Base-by-base conservation (phyloP, 1,140 invertebrate genomes). In the Babylonia areolata region DNA sequence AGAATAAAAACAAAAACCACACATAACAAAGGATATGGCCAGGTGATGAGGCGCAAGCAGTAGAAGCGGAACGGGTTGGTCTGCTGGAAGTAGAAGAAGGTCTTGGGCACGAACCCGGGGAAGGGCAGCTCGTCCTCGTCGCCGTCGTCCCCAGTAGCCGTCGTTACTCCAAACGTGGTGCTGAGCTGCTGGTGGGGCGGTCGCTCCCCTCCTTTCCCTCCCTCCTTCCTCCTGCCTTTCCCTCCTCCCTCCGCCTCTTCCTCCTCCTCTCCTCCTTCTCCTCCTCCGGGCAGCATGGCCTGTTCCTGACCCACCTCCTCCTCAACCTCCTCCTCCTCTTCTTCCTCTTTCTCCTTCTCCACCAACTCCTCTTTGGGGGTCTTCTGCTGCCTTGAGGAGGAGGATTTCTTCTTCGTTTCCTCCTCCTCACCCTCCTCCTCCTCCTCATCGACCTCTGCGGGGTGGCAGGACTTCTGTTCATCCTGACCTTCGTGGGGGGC, bases 1-100 rank as follows among this genome's bases (percentile, higher is more conserved):
- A n/a, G n/a, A n/a, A n/a, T n/a, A n/a, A n/a, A n/a, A n/a, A n/a
- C n/a, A n/a, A n/a, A n/a, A n/a, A n/a, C n/a, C n/a, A 79, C 11
- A 79, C 23, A 79, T 35, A 79, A 11, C 31, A 37, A 98, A 98
- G 98, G 98, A 99, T 99, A 99, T 98, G 98, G 98, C 97, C 99
- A 99, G 77, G 98, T 98, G 95, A 99, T 99, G 94, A 99, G 97
- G 89, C 96, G 96, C 89, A 99, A 96, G 95, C 98, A 99, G 97
- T 97, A 97, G 94, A 96, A 97, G 92, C 98, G 96, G 46, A 98
- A 97, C 84, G 96, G 95, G 85, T 97, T 97, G 64, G 96, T 97
- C 94, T 99, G 98, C 42, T 97, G 96, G 87, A 99, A 95, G 92
- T 97, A 98, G 89, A 96, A 96, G 86, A 99, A 92, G 20, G 91